A percentile compares a stretch with the other conserved stretches of the same genome.
Conservation (phyloP, 2,113 vertebrate species). For the Corythaeola cristata region DNA sequence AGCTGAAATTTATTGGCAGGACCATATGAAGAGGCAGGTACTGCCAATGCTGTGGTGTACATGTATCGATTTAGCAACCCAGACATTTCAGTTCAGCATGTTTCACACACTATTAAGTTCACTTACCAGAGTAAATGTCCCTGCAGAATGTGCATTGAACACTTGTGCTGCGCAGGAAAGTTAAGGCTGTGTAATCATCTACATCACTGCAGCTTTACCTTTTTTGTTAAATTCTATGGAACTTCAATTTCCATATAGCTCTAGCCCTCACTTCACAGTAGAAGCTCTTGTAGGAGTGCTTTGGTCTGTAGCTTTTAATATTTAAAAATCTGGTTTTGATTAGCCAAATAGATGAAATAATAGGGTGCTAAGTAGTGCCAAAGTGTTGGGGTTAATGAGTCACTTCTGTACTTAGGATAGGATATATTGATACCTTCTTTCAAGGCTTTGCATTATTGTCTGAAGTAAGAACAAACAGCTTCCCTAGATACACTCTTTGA, state of each 20-base stretch:
- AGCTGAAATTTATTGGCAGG: not conserved
- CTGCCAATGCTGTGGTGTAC: not conserved
- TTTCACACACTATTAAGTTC: conserved; percentile 3
- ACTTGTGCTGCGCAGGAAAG: not conserved
- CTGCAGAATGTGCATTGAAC: not conserved
- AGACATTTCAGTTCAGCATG: not conserved
- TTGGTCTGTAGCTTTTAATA: not conserved
- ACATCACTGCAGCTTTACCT: not conserved
- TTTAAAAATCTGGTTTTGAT: not conserved
- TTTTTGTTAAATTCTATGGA: not conserved
- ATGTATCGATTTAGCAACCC: not conserved
- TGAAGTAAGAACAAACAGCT: not conserved
- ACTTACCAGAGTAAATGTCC: not conserved
- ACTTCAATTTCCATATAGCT: not conserved
- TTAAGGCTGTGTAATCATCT: not conserved
- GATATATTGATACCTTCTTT: not conserved
- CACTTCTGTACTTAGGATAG: not conserved
- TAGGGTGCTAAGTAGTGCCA: not conserved
- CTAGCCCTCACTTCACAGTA: not conserved
- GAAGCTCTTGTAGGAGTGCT: not conserved
- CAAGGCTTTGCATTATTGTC: not conserved
- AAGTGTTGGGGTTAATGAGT: not conserved
- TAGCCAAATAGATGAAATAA: not conserved
- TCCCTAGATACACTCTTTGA: not conserved
- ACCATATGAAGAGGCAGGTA: not conserved